Percentiles rank a stretch among this genome's conserved stretches.
phyloP scores from a whole-genome alignment of 37 sponge, comb jelly and placozoan genomes.

The Theonella swinhoei region DNA sequence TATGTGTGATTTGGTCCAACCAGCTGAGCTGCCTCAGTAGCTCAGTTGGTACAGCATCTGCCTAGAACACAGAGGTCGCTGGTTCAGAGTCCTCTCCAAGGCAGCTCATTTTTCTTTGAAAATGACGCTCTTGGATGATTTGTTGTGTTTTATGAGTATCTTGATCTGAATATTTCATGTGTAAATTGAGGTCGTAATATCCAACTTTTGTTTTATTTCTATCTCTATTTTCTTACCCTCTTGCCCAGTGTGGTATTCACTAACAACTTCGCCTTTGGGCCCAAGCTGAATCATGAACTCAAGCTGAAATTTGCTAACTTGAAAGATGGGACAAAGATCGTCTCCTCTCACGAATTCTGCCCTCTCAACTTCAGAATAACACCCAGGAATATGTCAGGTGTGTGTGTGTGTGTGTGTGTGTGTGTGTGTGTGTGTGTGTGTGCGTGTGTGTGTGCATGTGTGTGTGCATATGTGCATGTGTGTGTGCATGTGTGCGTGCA shows the following conservation, averaged over 20 bases:
- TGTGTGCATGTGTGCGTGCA: slow-evolving; percentile 13
- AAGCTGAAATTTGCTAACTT: slow-evolving; percentile 81
- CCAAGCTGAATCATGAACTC: slow-evolving; percentile 89
- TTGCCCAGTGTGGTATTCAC: slow-evolving; percentile 90
- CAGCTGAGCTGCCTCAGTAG: too few species aligned
- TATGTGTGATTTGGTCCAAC: too few species aligned
- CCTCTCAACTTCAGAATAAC: slow-evolving; percentile 96
- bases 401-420: background rate
- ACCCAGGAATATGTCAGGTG: slow-evolving; percentile 88
- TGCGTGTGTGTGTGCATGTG: slow-evolving; percentile 52
- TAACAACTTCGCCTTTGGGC: slow-evolving; percentile 99
- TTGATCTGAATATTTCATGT: too few species aligned
- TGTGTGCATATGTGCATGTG: slow-evolving; percentile 22
- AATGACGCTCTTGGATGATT: too few species aligned
- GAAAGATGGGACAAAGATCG: slow-evolving; percentile 78
- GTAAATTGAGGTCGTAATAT: too few species aligned
- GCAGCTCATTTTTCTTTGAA: too few species aligned
- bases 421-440: slow-evolving; percentile 42
- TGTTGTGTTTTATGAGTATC: too few species aligned
- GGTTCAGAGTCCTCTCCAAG: background rate
- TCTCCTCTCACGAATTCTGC: slow-evolving; percentile 94
- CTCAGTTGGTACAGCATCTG: too few species aligned
- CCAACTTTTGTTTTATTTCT: too few species aligned
- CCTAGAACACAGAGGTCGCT: background rate
- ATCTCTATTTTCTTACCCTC: too few species aligned